Base-by-base conservation (phyloP, 1,140 invertebrate species). In the Branchinecta lindahli region DNA sequence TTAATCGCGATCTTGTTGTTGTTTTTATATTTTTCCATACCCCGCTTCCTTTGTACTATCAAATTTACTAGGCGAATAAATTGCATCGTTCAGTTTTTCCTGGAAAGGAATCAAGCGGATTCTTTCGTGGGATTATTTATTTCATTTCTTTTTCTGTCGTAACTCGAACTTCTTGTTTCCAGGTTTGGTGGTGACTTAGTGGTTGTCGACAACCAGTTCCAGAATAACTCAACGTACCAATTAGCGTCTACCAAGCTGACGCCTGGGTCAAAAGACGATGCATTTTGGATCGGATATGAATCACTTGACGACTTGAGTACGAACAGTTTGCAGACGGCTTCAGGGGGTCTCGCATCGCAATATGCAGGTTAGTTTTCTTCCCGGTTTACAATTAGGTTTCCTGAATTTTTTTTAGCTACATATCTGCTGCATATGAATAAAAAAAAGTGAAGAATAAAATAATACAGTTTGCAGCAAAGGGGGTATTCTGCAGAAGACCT, bases 161-260 rank as follows among this genome's bases (percentile, higher is more conserved):
- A 33, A 33, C 33, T 33, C 5, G 33, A 33, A 33, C 33, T 33
- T 33, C 33, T 72, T 73, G 72, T 72, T 67, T 73, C 72, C 76
- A 95, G 92, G 80, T 96, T 95, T 79, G 93, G 93, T 72, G 92
- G 91, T 81, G 91, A 94, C 74, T 79, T 95, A 72, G 91, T 94
- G 82, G 84, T 92, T 66, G 87, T 95, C 71, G 90, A 93, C 78
- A 90, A 87, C 44, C 94, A 91, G 79, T 83, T 83, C 73, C 91
- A 94, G 82, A 94, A 94, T 80, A 96, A 96, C 78, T 86, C 91
- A 79, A 92, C 92, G 4, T 85, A 88, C 46, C 83, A 82, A 45
- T 85, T 95, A 81, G 90, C 91, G 21, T 76, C 69, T 74, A 75
- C 66, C 74, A 75, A 70, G 69, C 73, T 52, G 81, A 81, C n/a